phyloP scores from a whole-genome alignment of 2,888 invertebrate species.

The Ceramica pisi region DNA sequence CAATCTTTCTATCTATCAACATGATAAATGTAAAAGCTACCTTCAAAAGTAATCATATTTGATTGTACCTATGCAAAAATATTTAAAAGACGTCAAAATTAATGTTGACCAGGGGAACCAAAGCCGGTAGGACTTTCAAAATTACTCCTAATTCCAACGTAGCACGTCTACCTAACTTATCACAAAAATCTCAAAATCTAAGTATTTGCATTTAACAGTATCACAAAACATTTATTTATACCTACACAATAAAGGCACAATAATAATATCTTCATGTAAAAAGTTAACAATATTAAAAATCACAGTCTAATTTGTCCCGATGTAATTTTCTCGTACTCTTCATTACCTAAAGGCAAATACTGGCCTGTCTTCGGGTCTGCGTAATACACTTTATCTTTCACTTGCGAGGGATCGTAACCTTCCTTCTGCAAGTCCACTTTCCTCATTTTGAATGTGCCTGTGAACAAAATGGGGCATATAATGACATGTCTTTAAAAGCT shows the following conservation, averaged over 20 bases:
- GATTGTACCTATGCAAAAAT: background rate
- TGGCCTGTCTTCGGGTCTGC: conserved; percentile 92
- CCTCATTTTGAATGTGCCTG: conserved; percentile 98
- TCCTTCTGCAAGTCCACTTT: conserved; percentile 98
- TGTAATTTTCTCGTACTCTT: conserved; percentile 94
- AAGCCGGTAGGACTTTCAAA: background rate
- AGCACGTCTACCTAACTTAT: conserved; percentile 12
- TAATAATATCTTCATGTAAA: conserved; percentile 31
- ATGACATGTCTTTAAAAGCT: background rate
- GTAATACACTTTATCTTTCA: conserved; percentile 95
- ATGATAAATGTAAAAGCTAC: conserved; percentile 8
- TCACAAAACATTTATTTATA: conserved; percentile 54
- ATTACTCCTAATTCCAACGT: background rate
- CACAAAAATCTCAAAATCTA: conserved; percentile 21
- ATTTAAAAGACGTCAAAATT: background rate
- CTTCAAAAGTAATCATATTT: background rate
- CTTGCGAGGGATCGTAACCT: conserved; percentile 94
- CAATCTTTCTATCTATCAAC: background rate
- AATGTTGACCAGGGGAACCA: background rate
- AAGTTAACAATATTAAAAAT: conserved; percentile 72
- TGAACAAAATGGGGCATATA: conserved; percentile 65
- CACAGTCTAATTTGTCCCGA: conserved; percentile 95
- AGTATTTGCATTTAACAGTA: conserved; percentile 44
- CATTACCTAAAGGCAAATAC: conserved; percentile 93
- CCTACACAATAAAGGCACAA: conserved; percentile 44